Conservation (phyloP, 2,113 vertebrate genomes). For the Cavia aperea region DNA sequence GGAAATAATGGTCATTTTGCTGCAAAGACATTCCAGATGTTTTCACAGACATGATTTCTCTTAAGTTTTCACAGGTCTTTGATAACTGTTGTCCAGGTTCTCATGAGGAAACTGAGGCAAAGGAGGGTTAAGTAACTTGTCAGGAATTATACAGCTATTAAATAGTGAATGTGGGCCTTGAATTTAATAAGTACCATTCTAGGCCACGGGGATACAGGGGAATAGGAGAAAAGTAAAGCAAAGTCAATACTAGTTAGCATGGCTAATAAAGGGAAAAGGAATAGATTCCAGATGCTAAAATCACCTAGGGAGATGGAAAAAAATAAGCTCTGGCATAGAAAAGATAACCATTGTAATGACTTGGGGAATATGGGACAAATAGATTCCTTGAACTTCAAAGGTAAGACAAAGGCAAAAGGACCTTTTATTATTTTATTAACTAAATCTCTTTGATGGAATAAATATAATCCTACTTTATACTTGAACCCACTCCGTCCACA, state of each 20-base stretch:
- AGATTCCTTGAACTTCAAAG: slow-evolving; percentile 44
- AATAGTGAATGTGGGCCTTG: neutral
- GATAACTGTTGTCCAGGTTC: neutral
- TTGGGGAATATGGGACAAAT: slow-evolving; percentile 46
- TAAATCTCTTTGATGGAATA: slow-evolving; percentile 21
- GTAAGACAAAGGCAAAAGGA: slow-evolving; percentile 5
- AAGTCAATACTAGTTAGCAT: neutral
- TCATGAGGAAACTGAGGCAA: neutral
- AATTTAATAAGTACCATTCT: neutral
- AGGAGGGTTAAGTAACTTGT: neutral
- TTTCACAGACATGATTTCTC: neutral
- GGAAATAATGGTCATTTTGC: neutral
- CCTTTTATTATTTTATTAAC: slow-evolving; percentile 41
- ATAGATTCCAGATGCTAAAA: slow-evolving; percentile 58
- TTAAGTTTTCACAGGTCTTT: neutral
- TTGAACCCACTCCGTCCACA: neutral
- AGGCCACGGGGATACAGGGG: fast-evolving
- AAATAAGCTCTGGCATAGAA: slow-evolving; percentile 41
- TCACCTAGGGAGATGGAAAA: slow-evolving; percentile 52
- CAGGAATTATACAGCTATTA: slow-evolving; percentile 28
- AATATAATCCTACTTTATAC: slow-evolving; percentile 25
- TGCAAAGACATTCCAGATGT: neutral
- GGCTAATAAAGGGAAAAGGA: neutral
- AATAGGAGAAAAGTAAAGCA: slow-evolving; percentile 9
- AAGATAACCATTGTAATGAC: slow-evolving; percentile 43